Percentiles rank a stretch among this genome's conserved stretches.
phyloP scores from a whole-genome alignment of 2,888 invertebrate species.

The Ariolimax columbianus region DNA sequence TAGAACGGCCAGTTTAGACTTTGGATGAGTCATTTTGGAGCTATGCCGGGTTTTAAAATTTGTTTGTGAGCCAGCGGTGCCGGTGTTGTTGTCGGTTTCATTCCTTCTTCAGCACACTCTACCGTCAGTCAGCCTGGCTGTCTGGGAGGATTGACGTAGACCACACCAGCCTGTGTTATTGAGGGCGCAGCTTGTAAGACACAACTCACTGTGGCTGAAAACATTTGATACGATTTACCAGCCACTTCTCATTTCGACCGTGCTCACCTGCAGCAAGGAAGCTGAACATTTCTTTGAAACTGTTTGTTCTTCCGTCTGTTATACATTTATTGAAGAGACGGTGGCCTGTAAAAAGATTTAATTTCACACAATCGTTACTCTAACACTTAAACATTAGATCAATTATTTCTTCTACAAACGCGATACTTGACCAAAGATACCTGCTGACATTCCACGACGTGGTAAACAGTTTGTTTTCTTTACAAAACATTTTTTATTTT shows the following conservation, averaged over 20 bases:
- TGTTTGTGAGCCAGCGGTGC: neutral
- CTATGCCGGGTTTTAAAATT: neutral
- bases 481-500: neutral
- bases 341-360: neutral
- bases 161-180: neutral
- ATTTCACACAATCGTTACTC: neutral
- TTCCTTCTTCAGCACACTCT: neutral
- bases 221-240: neutral
- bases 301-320: too few relatives aligned
- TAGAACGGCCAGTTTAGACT: neutral
- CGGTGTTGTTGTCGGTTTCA: slow-evolving; percentile 3
- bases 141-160: neutral
- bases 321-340: too few relatives aligned
- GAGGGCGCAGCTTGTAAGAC: neutral
- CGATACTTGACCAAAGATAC: neutral
- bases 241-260: too few relatives aligned
- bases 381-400: neutral
- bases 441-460: neutral
- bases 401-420: neutral
- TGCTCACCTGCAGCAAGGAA: neutral
- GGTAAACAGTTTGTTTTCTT: neutral
- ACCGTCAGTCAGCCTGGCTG: neutral
- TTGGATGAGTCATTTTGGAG: slow-evolving; percentile 11
- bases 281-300: neutral
- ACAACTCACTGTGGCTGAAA: neutral